Evolutionary conservation across 2,888 invertebrate species (phyloP).

Genomic region (Petrolisthes cinctipes): DNA sequence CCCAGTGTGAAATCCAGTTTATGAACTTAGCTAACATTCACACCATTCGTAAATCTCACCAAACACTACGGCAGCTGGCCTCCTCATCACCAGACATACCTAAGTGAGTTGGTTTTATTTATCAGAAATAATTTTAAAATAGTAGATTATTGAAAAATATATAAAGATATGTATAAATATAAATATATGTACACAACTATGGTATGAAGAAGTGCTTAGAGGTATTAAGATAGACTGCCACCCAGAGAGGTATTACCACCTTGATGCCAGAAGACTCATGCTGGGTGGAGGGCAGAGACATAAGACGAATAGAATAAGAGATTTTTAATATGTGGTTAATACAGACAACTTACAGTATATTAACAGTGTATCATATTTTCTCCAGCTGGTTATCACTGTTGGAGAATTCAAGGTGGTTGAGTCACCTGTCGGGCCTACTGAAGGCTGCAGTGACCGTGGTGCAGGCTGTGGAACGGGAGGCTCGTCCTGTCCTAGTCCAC

Average conservation of each 20-base stretch:
- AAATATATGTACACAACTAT: no score
- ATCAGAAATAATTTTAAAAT: background rate
- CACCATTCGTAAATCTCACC: constrained; percentile 92
- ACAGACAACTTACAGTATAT: background rate
- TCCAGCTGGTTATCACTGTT: constrained; percentile 85
- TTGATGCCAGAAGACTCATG: no score
- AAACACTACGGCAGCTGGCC: constrained; percentile 83
- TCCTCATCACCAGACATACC: constrained; percentile 84
- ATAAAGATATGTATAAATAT: no score
- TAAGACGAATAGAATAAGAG: background rate
- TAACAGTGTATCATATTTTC: background rate
- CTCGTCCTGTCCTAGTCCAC: constrained; percentile 92
- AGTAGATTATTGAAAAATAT: background rate
- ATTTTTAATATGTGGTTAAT: background rate
- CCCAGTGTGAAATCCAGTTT: constrained; percentile 93
- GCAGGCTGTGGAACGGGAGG: constrained; percentile 83
- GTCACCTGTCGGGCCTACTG: constrained; percentile 87
- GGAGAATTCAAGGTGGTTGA: constrained; percentile 92
- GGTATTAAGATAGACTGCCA: no score
- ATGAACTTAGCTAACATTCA: constrained; percentile 99
- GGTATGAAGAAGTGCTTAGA: no score
- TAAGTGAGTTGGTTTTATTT: constrained; percentile 74
- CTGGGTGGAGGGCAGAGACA: background rate
- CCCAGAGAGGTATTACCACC: no score
- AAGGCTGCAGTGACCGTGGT: constrained; percentile 85